phyloP scores from a whole-genome alignment of 2,797 vertebrate species.

The Lepus oiostolus region DNA sequence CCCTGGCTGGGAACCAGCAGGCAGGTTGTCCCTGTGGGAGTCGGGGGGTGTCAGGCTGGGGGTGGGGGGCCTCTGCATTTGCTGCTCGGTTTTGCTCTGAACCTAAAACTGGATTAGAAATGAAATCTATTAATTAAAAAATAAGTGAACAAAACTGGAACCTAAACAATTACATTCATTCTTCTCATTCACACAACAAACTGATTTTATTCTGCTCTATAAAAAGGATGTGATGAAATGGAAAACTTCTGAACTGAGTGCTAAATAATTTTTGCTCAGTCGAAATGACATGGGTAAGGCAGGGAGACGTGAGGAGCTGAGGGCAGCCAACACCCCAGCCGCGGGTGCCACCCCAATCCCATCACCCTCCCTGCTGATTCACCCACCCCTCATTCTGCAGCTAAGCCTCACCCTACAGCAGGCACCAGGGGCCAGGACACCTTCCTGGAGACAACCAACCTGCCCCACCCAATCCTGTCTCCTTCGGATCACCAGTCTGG shows the following conservation, averaged over 20 bases:
- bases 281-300: background rate
- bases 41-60: background rate
- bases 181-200: conserved; percentile 27
- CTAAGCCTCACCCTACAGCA: too few relatives aligned
- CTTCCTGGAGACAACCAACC: too few relatives aligned
- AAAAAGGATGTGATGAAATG: background rate
- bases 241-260: background rate
- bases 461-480: too few relatives aligned
- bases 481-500: too few relatives aligned
- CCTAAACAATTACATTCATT: background rate
- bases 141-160: background rate
- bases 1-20: background rate
- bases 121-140: background rate
- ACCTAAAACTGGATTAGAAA: background rate
- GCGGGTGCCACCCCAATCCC: too few relatives aligned
- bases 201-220: background rate
- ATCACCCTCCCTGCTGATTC: too few relatives aligned
- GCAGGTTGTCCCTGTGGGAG: background rate
- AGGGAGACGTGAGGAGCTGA: too few relatives aligned
- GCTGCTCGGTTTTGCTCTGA: conserved; percentile 1
- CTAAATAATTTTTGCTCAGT: background rate
- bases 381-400: too few relatives aligned
- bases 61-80: background rate
- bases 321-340: too few relatives aligned
- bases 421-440: too few relatives aligned